Evolutionary conservation across 2,113 vertebrate genomes (phyloP).

Genomic region (Corvus cornix): DNA sequence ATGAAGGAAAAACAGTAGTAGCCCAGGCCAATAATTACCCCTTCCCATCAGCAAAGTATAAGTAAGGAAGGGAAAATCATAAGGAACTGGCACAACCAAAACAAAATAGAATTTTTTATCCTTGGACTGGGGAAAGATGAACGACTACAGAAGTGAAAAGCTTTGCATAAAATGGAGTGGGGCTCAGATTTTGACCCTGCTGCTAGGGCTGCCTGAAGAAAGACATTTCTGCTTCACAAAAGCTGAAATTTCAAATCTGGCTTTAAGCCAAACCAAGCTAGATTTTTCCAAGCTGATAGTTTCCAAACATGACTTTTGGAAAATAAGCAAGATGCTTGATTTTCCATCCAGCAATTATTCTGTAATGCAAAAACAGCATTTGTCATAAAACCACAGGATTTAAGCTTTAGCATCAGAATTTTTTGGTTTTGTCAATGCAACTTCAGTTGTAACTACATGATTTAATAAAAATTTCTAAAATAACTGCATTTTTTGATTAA

Average conservation of each 20-base stretch:
- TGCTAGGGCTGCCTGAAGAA: not conserved
- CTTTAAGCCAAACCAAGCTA: constrained; percentile 4
- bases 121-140: not conserved
- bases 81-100: not conserved
- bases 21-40: not conserved
- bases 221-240: constrained; percentile 1
- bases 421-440: not conserved
- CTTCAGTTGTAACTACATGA: not conserved
- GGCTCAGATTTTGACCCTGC: not conserved
- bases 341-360: constrained; percentile 1
- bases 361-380: not conserved
- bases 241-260: constrained; percentile 24
- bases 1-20: not conserved
- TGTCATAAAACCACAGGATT: not conserved
- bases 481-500: not conserved
- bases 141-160: not conserved
- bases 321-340: constrained; percentile 8
- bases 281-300: constrained; percentile 14
- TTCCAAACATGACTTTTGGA: constrained; percentile 10
- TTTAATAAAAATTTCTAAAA: not conserved
- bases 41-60: not conserved
- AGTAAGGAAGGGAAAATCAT: not conserved
- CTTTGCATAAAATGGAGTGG: not conserved
- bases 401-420: not conserved
- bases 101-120: not conserved